phyloP scores from a whole-genome alignment of 2,113 vertebrate genomes.

The Xiphias gladius region DNA sequence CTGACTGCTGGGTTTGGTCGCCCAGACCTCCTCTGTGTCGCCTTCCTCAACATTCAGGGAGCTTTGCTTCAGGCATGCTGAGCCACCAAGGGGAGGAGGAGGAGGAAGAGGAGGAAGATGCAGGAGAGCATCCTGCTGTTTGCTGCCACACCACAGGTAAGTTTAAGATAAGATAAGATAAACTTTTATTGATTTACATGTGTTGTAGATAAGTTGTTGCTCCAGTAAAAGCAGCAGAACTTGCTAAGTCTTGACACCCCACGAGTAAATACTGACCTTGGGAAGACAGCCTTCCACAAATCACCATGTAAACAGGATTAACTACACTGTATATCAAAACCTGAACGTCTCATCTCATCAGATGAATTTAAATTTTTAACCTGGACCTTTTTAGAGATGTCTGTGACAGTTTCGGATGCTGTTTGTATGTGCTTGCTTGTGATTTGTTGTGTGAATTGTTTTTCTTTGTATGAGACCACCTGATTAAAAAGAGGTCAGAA shows the following conservation, averaged over 20 bases:
- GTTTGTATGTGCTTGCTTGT: too few relatives aligned
- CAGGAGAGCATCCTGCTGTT: not conserved
- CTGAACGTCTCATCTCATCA: too few relatives aligned
- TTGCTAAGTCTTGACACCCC: not conserved
- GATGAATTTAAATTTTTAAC: not conserved
- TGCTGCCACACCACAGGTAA: constrained; percentile 44
- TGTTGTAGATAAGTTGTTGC: not conserved
- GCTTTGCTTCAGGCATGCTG: not conserved
- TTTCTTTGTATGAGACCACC: too few relatives aligned
- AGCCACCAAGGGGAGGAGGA: constrained; percentile 29
- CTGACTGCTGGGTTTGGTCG: constrained; percentile 25
- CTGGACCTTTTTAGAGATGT: too few relatives aligned
- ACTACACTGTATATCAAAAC: too few relatives aligned
- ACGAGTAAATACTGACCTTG: not conserved
- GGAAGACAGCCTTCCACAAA: too few relatives aligned
- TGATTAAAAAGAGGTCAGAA: too few relatives aligned
- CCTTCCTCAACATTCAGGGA: constrained; percentile 25
- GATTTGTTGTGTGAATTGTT: too few relatives aligned
- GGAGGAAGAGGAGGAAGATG: constrained; percentile 15
- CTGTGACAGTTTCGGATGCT: not conserved
- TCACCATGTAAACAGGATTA: too few relatives aligned
- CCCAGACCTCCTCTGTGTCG: constrained; percentile 22
- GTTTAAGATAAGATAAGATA: not conserved
- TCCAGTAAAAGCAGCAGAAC: not conserved
- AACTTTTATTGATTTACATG: not conserved